A percentile compares a stretch with the other conserved stretches of the same genome.
Conservation (phyloP, 2,888 invertebrate genomes). For the Arrhopalites spinosus region DNA sequence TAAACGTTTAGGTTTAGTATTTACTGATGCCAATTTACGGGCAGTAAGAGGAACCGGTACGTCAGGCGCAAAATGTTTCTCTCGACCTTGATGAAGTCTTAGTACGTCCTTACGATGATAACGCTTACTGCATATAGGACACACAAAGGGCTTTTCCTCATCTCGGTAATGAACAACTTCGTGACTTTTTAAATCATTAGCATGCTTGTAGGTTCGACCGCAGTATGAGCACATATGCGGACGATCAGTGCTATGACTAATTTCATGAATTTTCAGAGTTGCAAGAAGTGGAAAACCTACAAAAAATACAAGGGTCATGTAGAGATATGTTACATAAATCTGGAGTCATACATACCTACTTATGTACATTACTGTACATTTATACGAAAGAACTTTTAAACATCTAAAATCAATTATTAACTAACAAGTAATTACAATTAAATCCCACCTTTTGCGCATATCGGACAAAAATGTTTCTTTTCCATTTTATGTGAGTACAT, state of each 20-base stretch:
- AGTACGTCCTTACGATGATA: constrained; percentile 31
- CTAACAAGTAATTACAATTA: neutral
- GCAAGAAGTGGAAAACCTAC: constrained; percentile 26
- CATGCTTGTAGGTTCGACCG: constrained; percentile 31
- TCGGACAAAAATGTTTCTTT: constrained; percentile 29
- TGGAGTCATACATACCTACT: too few species aligned
- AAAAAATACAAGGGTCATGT: too few species aligned
- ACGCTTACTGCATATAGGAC: constrained; percentile 18
- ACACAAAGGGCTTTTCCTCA: constrained; percentile 32
- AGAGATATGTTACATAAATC: too few species aligned
- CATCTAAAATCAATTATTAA: neutral
- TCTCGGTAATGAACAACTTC: constrained; percentile 33
- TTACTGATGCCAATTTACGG: neutral
- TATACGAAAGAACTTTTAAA: neutral
- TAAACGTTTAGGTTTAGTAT: neutral
- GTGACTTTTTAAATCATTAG: constrained; percentile 24
- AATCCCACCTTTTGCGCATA: constrained; percentile 25
- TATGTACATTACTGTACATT: too few species aligned
- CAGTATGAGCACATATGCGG: constrained; percentile 28
- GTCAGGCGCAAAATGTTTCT: constrained; percentile 33
- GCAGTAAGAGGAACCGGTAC: neutral
- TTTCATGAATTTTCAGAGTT: constrained; percentile 32
- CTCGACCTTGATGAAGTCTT: constrained; percentile 29
- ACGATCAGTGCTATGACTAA: constrained; percentile 24
- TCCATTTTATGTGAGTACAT: constrained; percentile 30